Evolutionary conservation across 2,888 invertebrate species (phyloP), one percentile per base, ranked within the genome.

Genomic region (Drosophila formosana): DNA sequence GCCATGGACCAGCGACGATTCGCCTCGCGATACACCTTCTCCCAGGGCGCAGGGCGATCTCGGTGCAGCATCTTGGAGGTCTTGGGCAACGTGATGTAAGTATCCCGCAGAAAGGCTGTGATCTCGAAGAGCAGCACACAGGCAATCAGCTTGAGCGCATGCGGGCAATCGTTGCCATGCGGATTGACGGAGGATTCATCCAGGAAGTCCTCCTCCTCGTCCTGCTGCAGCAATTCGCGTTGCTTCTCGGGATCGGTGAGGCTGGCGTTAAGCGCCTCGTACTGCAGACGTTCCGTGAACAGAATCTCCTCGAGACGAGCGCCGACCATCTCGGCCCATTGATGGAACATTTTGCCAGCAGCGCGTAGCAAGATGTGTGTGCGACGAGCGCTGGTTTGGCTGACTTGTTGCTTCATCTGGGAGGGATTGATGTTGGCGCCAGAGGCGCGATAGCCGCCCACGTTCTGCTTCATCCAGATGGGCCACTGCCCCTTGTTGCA

Each of bases 401-500:
- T 94, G 46, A 93, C 72, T 73, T 91, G 89, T 72, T 92, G 88
- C 86, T 93, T 80, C 86, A 92, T 83, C 82, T 92, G 88, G 82
- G 93, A 74, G 80, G 92, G 75, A 75, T 91, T 90, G 76, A 93
- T 88, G 91, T 93, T 92, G 28, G 96, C 95, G 37, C 95, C 96
- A 0, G 92, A 92, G 0, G 95, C 95, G 49, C 96, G 93, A 90
- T 95, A 96, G 89, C 96, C 94, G 28, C 86, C 78, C 72, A 95
- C 93, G 89, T 96, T 97, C 7, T 97, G 95, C 92, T 98, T 98
- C 95, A 99, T 97, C 99, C 99, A 99, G 61, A 96, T 95, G 0
- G 99, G 99, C 99, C 99, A 99, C 82, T 98, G 98, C 0, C 99
- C 99, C 90, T 97, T 97, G 92, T 99, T 99, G 92, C 99, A 99